A percentile compares a stretch with the other conserved stretches of the same genome.
phyloP scores from a whole-genome alignment of 2,888 invertebrate genomes.

The Alloscopus bannaensis region DNA sequence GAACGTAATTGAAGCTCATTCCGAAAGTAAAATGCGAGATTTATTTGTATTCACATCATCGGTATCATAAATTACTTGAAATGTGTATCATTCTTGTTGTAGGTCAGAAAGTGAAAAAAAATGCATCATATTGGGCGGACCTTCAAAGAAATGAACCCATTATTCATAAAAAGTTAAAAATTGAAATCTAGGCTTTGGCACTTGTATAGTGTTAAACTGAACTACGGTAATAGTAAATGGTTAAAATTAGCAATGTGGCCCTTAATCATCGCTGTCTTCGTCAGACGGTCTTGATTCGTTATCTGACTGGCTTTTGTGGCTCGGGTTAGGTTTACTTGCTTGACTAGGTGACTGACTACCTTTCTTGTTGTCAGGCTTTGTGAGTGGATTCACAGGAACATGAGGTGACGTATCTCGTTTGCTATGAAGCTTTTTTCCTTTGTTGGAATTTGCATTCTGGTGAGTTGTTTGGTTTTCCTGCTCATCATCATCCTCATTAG shows the following conservation, averaged over 20 bases:
- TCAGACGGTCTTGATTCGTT: too few relatives aligned
- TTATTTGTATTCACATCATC: too few relatives aligned
- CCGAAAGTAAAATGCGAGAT: slow-evolving; percentile 33
- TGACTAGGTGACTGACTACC: slow-evolving; percentile 11
- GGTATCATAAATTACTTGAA: too few relatives aligned
- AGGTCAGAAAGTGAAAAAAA: too few relatives aligned
- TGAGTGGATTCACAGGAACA: background rate
- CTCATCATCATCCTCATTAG: background rate
- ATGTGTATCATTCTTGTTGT: too few relatives aligned
- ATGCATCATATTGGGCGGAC: too few relatives aligned
- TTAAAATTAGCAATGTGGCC: slow-evolving; percentile 11
- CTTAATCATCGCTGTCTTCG: slow-evolving; percentile 15
- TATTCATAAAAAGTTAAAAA: too few relatives aligned
- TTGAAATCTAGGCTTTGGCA: too few relatives aligned
- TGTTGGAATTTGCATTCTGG: slow-evolving; percentile 20
- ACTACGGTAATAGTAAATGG: too few relatives aligned
- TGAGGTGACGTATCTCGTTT: slow-evolving; percentile 18
- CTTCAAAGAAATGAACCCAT: too few relatives aligned
- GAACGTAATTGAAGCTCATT: slow-evolving; percentile 24
- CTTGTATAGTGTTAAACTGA: too few relatives aligned
- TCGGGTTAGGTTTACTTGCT: background rate
- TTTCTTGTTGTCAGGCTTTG: background rate
- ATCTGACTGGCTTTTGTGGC: background rate
- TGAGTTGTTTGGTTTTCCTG: slow-evolving; percentile 11
- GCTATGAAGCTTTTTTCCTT: slow-evolving; percentile 18